phyloP scores from a whole-genome alignment of 2,797 vertebrate genomes.

The Phoeniculus purpureus region DNA sequence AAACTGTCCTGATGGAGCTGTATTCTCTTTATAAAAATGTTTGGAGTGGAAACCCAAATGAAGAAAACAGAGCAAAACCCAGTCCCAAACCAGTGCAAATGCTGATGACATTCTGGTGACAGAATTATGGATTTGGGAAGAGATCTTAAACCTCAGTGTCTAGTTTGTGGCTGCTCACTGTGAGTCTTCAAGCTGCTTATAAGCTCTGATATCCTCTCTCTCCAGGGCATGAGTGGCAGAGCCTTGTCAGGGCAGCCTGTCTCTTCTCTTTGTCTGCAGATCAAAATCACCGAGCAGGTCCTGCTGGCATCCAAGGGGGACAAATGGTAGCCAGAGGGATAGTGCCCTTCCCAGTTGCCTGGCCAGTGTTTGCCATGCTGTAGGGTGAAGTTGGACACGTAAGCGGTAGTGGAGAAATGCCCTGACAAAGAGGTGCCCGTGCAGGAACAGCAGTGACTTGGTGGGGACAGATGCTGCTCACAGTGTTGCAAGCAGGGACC shows the following conservation, averaged over 20 bases:
- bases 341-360: neutral
- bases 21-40: neutral
- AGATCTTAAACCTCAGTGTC: neutral
- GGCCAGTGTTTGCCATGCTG: neutral
- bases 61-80: neutral
- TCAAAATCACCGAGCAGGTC: neutral
- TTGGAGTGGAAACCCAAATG: neutral
- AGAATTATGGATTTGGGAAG: neutral
- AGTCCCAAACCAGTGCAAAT: neutral
- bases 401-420: neutral
- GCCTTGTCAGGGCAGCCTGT: neutral
- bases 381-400: neutral
- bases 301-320: neutral
- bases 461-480: neutral
- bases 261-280: neutral
- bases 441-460: accelerated
- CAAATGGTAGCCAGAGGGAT: neutral
- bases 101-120: neutral
- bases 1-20: neutral
- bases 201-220: neutral
- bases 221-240: neutral
- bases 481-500: neutral
- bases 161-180: neutral
- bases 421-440: accelerated
- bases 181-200: neutral